Base-by-base conservation (phyloP, 1,140 invertebrate genomes). In the Zaprionus ornatus region DNA sequence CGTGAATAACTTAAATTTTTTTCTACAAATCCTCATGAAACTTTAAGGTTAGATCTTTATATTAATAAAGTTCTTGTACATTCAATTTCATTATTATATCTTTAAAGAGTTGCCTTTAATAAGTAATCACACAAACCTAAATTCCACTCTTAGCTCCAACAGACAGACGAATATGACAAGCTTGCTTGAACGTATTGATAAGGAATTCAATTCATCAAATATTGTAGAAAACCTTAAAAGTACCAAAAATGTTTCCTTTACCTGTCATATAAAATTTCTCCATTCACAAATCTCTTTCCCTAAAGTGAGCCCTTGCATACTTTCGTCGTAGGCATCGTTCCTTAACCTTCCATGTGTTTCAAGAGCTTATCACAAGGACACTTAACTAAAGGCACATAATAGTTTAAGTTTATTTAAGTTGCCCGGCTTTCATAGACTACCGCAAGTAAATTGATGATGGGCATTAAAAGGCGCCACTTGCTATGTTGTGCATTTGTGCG, bases 391-490 rank as follows among this genome's bases (percentile, higher is more conserved):
- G 19, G 19, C 45, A 5, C 12, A 23, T 13, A 13, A 50, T 13
- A 50, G 45, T 50, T 50, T 50, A 23, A 50, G 45, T 50, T 50
- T 50, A 50, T 50, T 50, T 50, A 23, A 50, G 21, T 23, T 19
- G 19, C 23, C 13, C 21, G 40, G 7, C 54, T 12, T 42, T 50
- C 29, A 35, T n/a, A 32, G 27, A 5, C 54, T 35, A 23, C 29
- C 23, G 17, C 23, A 3, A 25, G 3, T 3, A 25, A 75, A 75
- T 64, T 69, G 62, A 70, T 57, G 52, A 27, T 15, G 29, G 67
- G 12, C 59, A 67, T 72, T 73, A n/a, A 40, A 61, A 61, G 65
- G 27, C 27, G 73, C 61, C 64, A 82, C 37, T 48, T 61, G 21
- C 57, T 59, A 32, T 32, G 29, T 10, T 32, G 29, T 32, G 9